phyloP scores from a whole-genome alignment of 2,888 invertebrate genomes.

The Apoda limacodes region DNA sequence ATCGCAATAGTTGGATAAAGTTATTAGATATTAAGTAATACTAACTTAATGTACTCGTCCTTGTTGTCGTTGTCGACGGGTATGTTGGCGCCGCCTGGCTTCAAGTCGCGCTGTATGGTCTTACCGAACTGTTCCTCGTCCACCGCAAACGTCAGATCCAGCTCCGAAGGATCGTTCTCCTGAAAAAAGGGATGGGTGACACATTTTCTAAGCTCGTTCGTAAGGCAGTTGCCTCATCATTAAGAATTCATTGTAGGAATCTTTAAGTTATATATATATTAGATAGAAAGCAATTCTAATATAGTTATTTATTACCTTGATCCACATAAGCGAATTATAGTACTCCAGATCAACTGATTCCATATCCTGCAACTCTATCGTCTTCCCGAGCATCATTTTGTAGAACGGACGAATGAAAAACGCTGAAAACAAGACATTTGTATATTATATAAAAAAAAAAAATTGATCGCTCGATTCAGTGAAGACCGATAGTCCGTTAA shows the following conservation, averaged over 20 bases:
- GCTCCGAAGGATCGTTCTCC: slow-evolving; percentile 95
- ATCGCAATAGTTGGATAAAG: too few relatives aligned
- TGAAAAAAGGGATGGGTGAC: too few relatives aligned
- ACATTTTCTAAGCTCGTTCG: too few relatives aligned
- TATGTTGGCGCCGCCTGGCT: slow-evolving; percentile 90
- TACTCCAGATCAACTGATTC: slow-evolving; percentile 99
- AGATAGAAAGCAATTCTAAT: too few relatives aligned
- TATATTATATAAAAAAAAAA: slow-evolving; percentile 1
- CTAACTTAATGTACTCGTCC: slow-evolving; percentile 95
- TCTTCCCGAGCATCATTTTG: slow-evolving; percentile 98
- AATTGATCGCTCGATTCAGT: neutral
- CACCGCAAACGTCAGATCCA: slow-evolving; percentile 94
- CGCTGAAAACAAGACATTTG: slow-evolving; percentile 67
- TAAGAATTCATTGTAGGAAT: too few relatives aligned
- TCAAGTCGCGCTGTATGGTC: slow-evolving; percentile 91
- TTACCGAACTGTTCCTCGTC: slow-evolving; percentile 98
- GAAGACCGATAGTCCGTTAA: too few relatives aligned
- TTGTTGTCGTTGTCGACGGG: slow-evolving; percentile 94
- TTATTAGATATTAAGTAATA: too few relatives aligned
- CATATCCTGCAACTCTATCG: slow-evolving; percentile 96
- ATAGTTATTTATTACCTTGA: too few relatives aligned
- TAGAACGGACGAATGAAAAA: slow-evolving; percentile 99
- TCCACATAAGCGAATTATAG: slow-evolving; percentile 97
- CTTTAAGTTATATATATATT: too few relatives aligned
- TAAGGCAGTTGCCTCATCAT: too few relatives aligned